phyloP scores from a whole-genome alignment of 35 echinoderm and acorn worm species.

The Strongylocentrotus purpuratus region DNA sequence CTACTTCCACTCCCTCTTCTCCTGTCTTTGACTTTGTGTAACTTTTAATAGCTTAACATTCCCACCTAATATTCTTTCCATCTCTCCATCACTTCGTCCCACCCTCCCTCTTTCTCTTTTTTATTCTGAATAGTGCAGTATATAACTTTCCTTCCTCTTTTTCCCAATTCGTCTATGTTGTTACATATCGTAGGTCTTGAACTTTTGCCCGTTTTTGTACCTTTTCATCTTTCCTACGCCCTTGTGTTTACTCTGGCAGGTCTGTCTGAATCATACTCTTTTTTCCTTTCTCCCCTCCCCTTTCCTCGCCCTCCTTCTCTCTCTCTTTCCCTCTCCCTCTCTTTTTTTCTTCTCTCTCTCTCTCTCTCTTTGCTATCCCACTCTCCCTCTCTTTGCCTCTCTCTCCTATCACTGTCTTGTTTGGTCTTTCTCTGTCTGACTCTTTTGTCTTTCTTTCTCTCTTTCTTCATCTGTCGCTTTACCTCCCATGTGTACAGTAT shows the following conservation, averaged over 20 bases:
- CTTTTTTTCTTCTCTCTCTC: no score
- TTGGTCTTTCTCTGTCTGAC: not conserved
- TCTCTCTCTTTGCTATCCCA: no score
- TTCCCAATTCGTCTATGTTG: not conserved
- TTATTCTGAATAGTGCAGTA: not conserved
- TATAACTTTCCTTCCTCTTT: not conserved
- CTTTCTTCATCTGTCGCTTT: not conserved
- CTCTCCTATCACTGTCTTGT: not conserved
- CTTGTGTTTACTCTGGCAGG: not conserved
- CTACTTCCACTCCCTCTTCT: not conserved
- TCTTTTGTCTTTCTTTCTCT: not conserved
- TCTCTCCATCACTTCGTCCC: no score
- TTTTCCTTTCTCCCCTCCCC: no score
- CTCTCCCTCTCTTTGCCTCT: not conserved
- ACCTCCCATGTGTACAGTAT: no score
- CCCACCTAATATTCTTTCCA: no score
- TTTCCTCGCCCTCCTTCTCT: no score
- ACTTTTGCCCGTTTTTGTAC: not conserved
- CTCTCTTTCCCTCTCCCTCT: no score
- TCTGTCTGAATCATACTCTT: not conserved
- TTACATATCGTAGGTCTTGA: not conserved
- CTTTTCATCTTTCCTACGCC: not conserved
- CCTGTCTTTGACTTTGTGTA: not conserved
- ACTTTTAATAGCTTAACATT: not conserved
- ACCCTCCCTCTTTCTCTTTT: no score